A percentile compares a stretch with the other conserved stretches of the same genome.
These are phyloP conservation scores for Patella caerulea DNA, from an alignment of 2,888 invertebrate genomes.

Conservation along the genomic window DNA sequence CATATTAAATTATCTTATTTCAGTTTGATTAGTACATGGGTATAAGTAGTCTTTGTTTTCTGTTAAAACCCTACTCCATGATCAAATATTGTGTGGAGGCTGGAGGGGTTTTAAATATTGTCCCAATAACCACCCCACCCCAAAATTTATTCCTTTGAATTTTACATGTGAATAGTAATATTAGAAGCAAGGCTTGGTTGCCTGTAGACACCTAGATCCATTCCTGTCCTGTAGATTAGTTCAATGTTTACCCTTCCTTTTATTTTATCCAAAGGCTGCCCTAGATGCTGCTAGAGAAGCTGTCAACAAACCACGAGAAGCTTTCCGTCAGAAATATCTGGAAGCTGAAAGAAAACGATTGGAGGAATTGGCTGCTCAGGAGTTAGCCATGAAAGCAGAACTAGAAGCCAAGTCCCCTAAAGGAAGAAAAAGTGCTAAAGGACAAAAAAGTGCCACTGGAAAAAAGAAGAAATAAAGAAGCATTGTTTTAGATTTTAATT, in stretches of 20 bases:
- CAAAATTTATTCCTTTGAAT: too few species aligned
- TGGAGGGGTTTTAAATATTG: too few species aligned
- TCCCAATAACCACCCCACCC: too few species aligned
- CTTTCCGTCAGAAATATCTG: constrained; percentile 67
- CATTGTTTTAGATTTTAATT: not conserved
- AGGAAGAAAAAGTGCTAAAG: constrained; percentile 61
- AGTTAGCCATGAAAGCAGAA: constrained; percentile 64
- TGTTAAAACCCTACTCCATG: too few species aligned
- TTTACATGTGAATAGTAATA: not conserved
- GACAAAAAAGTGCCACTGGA: constrained; percentile 60
- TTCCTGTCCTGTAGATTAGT: constrained; percentile 1
- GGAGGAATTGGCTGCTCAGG: constrained; percentile 67
- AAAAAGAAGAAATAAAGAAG: constrained; percentile 70
- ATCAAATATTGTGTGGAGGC: too few species aligned
- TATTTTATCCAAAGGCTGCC: constrained; percentile 51
- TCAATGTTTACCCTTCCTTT: constrained; percentile 13
- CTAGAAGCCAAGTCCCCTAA: constrained; percentile 66
- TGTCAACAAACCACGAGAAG: constrained; percentile 67
- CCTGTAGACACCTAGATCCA: not conserved
- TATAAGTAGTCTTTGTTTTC: too few species aligned
- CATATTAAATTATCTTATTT: too few species aligned
- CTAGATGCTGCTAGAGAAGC: constrained; percentile 61
- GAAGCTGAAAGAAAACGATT: constrained; percentile 65
- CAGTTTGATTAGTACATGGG: too few species aligned
- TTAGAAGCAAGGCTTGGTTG: not conserved